Base-by-base conservation (phyloP, 1,140 invertebrate genomes). In the Babylonia areolata region DNA sequence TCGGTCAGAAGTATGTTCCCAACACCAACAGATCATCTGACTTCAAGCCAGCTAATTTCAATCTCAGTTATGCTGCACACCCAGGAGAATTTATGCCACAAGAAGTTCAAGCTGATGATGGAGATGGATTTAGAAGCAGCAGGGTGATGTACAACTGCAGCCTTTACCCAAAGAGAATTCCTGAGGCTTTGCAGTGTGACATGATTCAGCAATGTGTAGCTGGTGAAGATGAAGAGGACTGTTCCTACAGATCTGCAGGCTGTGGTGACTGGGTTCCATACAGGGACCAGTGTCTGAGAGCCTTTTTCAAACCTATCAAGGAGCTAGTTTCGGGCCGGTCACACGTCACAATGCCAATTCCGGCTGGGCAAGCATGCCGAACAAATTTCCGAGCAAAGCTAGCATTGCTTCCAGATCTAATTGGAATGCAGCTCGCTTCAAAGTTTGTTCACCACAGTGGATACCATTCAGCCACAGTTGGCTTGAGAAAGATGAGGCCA, bases 181-280 rank as follows among this genome's bases (percentile, higher is more conserved):
- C 71, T 20, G 6, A 1, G 20, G 71, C 71, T 35, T 35, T 73
- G 31, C 35, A 33, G 9, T 73, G 71, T 37, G 71, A 73, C 28
- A 37, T 33, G 35, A 73, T 73, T 20, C 71, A 37, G 31, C 71
- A 73, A 11, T 73, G 71, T 73, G 35, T 37, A 3, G 12, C 11
- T 33, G 71, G 31, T 6, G 81, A 82, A 40, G 81, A 82, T 23
- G 81, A 82, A 82, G 33, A 17, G 15, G 51, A 58, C 54, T 82
- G 81, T 31, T 39, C n/a, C 54, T 82, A 82, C 58, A 46, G 17
- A n/a, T 35, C n/a, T 37, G 11, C 35, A 11, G 81, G 81, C 35
- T 82, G 81, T 69, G 81, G 58, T 3, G 81, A 69, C 51, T 82
- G 81, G 81, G 35, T 82, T 33, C 51, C 35, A 12, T 82, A 69